Evolutionary conservation across 2,888 invertebrate genomes (phyloP).

Genomic region (Cryptocephalus primarius): DNA sequence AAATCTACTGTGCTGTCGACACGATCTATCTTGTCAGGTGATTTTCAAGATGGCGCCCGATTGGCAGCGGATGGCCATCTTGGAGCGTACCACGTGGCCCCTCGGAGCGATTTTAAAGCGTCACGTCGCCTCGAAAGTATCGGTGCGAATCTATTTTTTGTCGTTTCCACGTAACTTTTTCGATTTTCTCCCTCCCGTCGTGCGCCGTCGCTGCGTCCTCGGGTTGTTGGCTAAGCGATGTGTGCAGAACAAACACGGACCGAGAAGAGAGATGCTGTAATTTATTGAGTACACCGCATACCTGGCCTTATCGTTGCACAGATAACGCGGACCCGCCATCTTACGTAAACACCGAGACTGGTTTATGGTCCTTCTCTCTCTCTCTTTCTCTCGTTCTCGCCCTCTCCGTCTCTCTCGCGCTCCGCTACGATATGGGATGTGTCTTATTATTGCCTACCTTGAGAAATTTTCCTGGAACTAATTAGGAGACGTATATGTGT

Average conservation of each 20-base stretch:
- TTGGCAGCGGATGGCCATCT: too few relatives aligned
- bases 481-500: conserved; percentile 8
- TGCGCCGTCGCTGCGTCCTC: too few relatives aligned
- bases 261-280: conserved; percentile 28
- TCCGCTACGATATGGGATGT: conserved; percentile 22
- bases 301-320: conserved; percentile 32
- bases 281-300: conserved; percentile 31
- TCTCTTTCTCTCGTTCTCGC: not conserved
- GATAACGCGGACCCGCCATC: conserved; percentile 33
- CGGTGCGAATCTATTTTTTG: too few relatives aligned
- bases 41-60: too few relatives aligned
- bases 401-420: not conserved
- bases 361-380: conserved; percentile 23
- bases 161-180: too few relatives aligned
- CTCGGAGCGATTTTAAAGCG: too few relatives aligned
- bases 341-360: conserved; percentile 31
- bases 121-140: too few relatives aligned
- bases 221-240: conserved; percentile 2
- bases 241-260: conserved; percentile 25
- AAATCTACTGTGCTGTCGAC: too few relatives aligned
- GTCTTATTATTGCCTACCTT: conserved; percentile 22
- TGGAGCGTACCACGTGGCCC: too few relatives aligned
- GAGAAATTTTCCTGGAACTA: conserved; percentile 27
- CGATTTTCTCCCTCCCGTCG: too few relatives aligned
- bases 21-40: too few relatives aligned